phyloP scores from a whole-genome alignment of 1,140 invertebrate genomes.

The Luehdorfia chinensis region DNA sequence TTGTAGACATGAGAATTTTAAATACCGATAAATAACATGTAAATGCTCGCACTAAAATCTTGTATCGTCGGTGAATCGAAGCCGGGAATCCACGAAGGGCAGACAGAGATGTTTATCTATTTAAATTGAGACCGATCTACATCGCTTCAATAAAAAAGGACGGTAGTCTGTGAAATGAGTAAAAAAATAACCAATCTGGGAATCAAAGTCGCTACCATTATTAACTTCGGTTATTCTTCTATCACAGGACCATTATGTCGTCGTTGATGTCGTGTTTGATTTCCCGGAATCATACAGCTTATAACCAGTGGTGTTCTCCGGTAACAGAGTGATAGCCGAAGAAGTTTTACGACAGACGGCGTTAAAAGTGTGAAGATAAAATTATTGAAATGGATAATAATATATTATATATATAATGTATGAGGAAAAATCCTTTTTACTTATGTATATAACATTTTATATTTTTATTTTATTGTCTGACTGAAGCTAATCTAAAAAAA shows the following conservation, averaged over 20 bases:
- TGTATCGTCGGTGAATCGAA: conserved; percentile 8
- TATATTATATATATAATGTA: no score
- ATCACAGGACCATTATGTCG: conserved; percentile 25
- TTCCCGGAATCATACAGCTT: conserved; percentile 19
- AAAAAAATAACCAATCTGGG: conserved; percentile 20
- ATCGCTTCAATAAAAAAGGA: conserved; percentile 15
- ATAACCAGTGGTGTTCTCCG: no score
- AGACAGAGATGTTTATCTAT: conserved; percentile 20
- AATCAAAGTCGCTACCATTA: conserved; percentile 20
- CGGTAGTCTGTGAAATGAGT: conserved; percentile 10
- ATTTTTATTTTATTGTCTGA: no score
- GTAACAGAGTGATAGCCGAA: no score
- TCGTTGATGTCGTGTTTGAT: conserved; percentile 19
- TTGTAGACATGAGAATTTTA: neutral
- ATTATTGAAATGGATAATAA: no score
- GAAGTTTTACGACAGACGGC: no score
- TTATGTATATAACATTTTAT: no score
- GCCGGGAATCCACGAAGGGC: neutral
- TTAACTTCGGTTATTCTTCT: conserved; percentile 37
- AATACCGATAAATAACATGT: conserved; percentile 4
- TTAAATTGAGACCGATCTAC: conserved; percentile 19
- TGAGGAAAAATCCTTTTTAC: no score
- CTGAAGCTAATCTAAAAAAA: no score
- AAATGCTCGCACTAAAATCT: conserved; percentile 6
- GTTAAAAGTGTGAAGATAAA: no score